Base-by-base conservation (phyloP, 2,888 invertebrate genomes). In the Nemoura dubitans region DNA sequence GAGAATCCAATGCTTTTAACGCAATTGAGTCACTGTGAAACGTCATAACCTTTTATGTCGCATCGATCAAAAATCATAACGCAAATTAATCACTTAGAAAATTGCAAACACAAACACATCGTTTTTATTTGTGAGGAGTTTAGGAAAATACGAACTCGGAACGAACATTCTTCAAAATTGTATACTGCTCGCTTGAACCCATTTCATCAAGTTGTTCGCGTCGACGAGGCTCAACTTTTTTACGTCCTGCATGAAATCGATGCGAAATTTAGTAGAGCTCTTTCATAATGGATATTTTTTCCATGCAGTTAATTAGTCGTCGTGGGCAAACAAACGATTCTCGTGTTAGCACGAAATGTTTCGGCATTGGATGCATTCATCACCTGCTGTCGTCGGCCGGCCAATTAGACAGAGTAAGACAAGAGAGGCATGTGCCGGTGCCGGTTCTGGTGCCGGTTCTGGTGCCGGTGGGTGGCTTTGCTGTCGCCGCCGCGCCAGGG, bases 1-100 rank as follows among this genome's bases (percentile, higher is more conserved):
- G 36, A 26, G 30, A 42, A 84, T 84, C 16, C 84, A 84, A 82
- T 36, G 87, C 87, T 87, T 87, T 87, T 87, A 87, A 85, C 86
- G 36, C 82, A 87, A 87, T 87, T 87, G 87, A 83, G 86, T 85
- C 26, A 81, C 29, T 76, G 84, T 84, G 84, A 59, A 43, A 59
- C 28, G 84, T 84, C 84, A 84, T 59, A 59, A 28, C n/a, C 76
- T 59, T 59, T 59, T 29, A 59, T 28, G 59, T 26, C 27, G 76
- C 76, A 76, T 84, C 84, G 28, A 76, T 76, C 84, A 84, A 27
- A 43, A 27, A 84, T 84, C 84, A 84, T 84, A 76, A 84, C 27
- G 59, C 76, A 84, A 84, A 84, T 84, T 59, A 84, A 83, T 83
- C 36, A 83, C 83, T 81, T 27, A 76, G 26, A 43, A 81, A 81